Conservation (phyloP, 2,797 vertebrate species). For the Labeo calbasu region DNA sequence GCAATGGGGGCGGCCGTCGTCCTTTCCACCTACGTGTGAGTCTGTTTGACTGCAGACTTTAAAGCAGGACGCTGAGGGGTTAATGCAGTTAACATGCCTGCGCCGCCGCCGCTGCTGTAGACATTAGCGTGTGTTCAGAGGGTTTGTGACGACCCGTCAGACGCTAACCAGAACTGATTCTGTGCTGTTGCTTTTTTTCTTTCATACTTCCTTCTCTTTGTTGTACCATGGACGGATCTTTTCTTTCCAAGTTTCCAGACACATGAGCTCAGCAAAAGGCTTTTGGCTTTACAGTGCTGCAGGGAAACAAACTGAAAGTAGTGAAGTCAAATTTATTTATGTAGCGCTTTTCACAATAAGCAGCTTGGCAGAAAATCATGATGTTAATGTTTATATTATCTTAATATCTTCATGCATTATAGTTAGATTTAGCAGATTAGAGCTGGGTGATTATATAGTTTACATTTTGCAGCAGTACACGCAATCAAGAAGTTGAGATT, state of each 20-base stretch:
- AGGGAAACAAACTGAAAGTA: not conserved
- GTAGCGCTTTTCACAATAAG: not conserved
- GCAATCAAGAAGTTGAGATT: not conserved
- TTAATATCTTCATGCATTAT: not conserved
- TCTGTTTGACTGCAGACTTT: not conserved
- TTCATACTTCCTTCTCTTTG: not conserved
- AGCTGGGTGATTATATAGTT: not conserved
- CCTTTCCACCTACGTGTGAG: conserved; percentile 22
- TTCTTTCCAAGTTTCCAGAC: conserved; percentile 2
- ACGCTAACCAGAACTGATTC: conserved; percentile 23
- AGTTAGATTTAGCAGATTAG: not conserved
- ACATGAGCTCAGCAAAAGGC: conserved; percentile 14
- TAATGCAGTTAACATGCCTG: conserved; percentile 39
- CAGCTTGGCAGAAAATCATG: not conserved
- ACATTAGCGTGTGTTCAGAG: not conserved
- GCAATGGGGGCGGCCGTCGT: not conserved
- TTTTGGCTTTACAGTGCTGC: not conserved
- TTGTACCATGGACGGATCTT: not conserved
- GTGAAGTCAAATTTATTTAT: not conserved
- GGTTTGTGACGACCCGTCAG: not conserved
- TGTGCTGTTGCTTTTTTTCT: conserved; percentile 14
- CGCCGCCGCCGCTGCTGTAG: conserved; percentile 27
- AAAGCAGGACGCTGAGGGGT: not conserved
- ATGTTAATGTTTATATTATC: not conserved
- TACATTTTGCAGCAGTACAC: not conserved